Percentiles rank a stretch among this genome's conserved stretches.
phyloP scores from a whole-genome alignment of 2,888 invertebrate genomes.

The Brachyopa scutellaris region DNA sequence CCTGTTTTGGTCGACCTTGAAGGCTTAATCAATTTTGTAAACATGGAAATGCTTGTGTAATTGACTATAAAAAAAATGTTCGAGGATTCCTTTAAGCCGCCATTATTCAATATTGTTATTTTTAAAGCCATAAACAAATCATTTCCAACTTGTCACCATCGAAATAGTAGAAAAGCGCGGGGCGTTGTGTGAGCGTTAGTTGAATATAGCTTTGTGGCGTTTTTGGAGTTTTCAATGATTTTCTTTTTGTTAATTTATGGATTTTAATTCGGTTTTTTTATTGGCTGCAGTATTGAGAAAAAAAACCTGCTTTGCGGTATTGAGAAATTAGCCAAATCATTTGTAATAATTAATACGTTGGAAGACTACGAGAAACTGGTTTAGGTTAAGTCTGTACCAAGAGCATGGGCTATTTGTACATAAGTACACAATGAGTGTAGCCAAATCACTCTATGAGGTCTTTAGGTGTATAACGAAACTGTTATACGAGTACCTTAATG shows the following conservation, averaged over 20 bases:
- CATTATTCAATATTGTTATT: no score
- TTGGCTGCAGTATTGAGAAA: not conserved
- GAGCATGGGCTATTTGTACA: not conserved
- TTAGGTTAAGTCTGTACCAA: slow-evolving; percentile 6
- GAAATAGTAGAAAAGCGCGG: not conserved
- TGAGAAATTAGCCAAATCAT: slow-evolving; percentile 15
- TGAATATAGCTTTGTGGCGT: not conserved
- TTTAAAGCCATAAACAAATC: not conserved
- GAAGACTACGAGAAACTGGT: not conserved
- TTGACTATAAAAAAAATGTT: not conserved
- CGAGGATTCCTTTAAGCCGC: slow-evolving; percentile 1
- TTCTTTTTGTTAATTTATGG: no score
- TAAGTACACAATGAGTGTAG: no score
- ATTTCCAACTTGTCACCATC: not conserved
- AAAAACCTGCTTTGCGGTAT: slow-evolving; percentile 16
- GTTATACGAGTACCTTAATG: not conserved
- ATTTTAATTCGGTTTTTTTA: not conserved
- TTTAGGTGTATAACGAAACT: not conserved
- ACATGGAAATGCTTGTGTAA: slow-evolving; percentile 13
- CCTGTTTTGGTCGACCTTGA: not conserved
- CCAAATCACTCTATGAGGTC: not conserved
- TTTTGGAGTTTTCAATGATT: not conserved
- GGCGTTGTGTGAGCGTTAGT: not conserved
- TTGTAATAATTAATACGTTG: slow-evolving; percentile 15
- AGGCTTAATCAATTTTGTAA: not conserved